phyloP scores from a whole-genome alignment of 2,113 vertebrate genomes.

The Pseudorectes ferrugineus region DNA sequence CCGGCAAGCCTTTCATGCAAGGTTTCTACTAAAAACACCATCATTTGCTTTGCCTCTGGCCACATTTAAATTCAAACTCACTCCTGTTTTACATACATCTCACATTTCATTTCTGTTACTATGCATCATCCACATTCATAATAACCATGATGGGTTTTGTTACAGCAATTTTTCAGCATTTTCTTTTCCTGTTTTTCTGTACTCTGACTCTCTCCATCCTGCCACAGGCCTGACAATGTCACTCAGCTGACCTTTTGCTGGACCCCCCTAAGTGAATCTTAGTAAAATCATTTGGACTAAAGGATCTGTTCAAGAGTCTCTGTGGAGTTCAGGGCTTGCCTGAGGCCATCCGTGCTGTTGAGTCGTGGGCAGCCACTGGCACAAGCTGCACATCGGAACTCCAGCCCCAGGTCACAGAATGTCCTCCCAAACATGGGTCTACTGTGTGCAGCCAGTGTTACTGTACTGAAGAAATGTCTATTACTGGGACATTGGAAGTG shows the following conservation, averaged over 20 bases:
- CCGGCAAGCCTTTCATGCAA: background rate
- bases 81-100: background rate
- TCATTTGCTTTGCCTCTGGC: background rate
- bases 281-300: background rate
- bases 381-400: background rate
- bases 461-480: background rate
- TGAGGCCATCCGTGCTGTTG: background rate
- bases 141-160: background rate
- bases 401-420: background rate
- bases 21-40: background rate
- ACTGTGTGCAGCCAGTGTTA: background rate
- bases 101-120: background rate
- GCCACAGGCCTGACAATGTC: background rate
- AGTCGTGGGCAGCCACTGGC: accelerated
- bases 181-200: background rate
- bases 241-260: background rate
- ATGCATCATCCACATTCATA: background rate
- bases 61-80: background rate
- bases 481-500: background rate
- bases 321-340: background rate
- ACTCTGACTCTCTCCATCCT: background rate
- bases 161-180: background rate
- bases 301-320: background rate
- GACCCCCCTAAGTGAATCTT: background rate
- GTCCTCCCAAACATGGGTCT: background rate